Base-by-base conservation (phyloP, 2,888 invertebrate genomes). In the Corythucha ciliata region DNA sequence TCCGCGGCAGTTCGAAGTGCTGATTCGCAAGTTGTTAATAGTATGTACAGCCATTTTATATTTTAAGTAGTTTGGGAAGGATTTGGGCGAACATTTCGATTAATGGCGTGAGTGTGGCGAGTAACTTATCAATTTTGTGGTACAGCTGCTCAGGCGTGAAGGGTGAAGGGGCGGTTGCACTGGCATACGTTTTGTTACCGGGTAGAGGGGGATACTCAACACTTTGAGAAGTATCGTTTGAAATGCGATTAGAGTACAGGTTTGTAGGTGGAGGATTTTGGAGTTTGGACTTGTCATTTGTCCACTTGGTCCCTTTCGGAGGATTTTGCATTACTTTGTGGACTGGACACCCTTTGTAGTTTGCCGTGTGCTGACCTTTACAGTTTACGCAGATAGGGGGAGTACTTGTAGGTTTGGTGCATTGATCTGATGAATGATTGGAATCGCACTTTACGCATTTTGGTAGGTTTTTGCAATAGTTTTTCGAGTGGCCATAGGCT, bases 391-490 rank as follows among this genome's bases (percentile, higher is more conserved):
- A 45, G 32, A 21, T 32, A n/a, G 45, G 45, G 18, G 29, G 29
- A 4, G 16, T 24, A 3, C 3, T 20, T 4, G 45, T 10, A 2
- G 27, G 5, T 32, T 29, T 45, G 21, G 45, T 27, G 33, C 45
- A 47, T 2, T 22, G 2, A 2, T 7, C 16, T 21, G 47, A 36
- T 4, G 36, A 10, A 12, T 47, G 47, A 2, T 20, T 2, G 22
- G 3, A 3, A 12, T 47, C 26, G 18, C 47, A 47, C 29, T 47
- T 47, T 5, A 47, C 47, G 47, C 47, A 47, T 2, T 26, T 42
- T 2, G 34, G 24, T 2, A n/a, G 34, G 4, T 14, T 25, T 6
- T 45, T 29, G 12, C 45, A 45, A 29, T 27, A 45, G 33, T 45
- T 3, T 32, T 45, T 45, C 10, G 27, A 27, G 16, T 47, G 47